Evolutionary conservation across 2,888 invertebrate genomes (phyloP), one percentile per base, ranked within the genome.

Genomic region (Ophion ventricosus): DNA sequence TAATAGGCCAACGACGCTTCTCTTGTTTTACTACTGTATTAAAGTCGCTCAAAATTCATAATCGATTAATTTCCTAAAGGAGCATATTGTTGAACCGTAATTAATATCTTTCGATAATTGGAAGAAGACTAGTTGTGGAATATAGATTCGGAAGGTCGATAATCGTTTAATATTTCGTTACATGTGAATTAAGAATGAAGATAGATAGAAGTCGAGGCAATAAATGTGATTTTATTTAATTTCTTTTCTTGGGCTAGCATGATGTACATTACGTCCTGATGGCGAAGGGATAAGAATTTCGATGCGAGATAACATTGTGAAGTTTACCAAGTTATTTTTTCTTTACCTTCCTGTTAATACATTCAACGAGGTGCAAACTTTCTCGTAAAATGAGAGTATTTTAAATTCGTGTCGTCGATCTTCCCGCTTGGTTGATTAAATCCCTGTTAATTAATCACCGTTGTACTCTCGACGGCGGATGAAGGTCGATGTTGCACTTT

Each of bases 401-500:
- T 79, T 11, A 69, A 74, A 69, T 57, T 70, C 25, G 56, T 35
- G 74, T 74, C 63, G 69, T 70, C 49, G 74, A 69, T 70, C 20
- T 77, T 79, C 43, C 29, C 74, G 29, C 61, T 63, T 35, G 43
- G 69, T 83, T 79, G 67, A 79, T 83, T 75, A 70, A 74, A 79
- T 56, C 67, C 56, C 59, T 67, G 66, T 78, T 77, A 73, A 81
- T 72, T 76, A 76, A 56, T 76, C 75, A 59, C 61, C 11, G 72
- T 72, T 54, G 25, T 72, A 35, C 66, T 66, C 25, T 11, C 29
- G 14, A 40, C 54, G 54, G 0, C 17, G 56, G 17, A 8, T 69
- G 59, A 72, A 59, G 29, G 72, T 77, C 81, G 72, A 72, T 66
- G 57, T 54, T 43, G 26, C 29, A 25, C 61, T 69, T 73, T 25